Evolutionary conservation across 1,140 invertebrate genomes (phyloP), one percentile per base, ranked within the genome.

Genomic region (Eciton burchellii): DNA sequence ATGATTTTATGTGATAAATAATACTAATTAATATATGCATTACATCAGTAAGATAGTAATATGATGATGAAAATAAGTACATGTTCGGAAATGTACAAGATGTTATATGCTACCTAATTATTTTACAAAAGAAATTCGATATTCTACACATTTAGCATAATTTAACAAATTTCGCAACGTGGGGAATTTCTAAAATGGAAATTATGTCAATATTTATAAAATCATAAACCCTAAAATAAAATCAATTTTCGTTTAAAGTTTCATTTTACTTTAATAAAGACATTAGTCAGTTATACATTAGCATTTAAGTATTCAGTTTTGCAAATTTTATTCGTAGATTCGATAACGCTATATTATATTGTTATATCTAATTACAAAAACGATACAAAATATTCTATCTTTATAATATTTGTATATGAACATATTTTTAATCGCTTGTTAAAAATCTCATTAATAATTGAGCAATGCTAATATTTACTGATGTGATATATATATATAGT

Each of bases 381-480:
- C 16, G 19, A 21, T 8, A 65, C 43, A 29, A 73, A 49, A 73
- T 43, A 29, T 49, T 45, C 52, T 62, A 83, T 57, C 66, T 73
- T 66, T 16, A 21, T 76, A 71, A 71, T 14, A 43, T 79, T 77
- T 68, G 47, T 66, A 21, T 77, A 43, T 71, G 35, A 49, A 62
- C 21, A 41, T 77, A 60, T 66, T 62, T 76, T 26, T 79, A 87
- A 73, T 87, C 85, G 86, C 84, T 81, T 87, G 85, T 5, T 79
- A 86, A 14, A 54, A 79, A 49, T 43, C 52, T 86, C 57, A 86
- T 54, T 56, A 81, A 72, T 57, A 85, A 66, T 49, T 82, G 84
- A 82, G 60, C 54, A 87, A 86, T 72, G 72, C 11, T 79, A 59
- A 83, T 59, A 71, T 74, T 86, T 83, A 87, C 47, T 56, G 85